phyloP scores from a whole-genome alignment of 2,797 vertebrate genomes.

The Dendrocincla tyrannina region DNA sequence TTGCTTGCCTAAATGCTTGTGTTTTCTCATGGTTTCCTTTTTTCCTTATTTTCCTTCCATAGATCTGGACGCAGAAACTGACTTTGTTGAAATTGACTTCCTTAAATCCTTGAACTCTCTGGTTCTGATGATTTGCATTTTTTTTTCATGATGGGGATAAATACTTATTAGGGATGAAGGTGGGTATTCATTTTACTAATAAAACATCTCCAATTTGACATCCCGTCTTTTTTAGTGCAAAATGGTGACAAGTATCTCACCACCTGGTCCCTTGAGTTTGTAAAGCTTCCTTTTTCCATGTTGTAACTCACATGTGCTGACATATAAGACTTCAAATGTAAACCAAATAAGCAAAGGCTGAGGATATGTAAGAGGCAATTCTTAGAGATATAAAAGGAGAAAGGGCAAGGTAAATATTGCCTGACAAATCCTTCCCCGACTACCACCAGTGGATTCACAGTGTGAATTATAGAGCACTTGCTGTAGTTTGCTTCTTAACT shows the following conservation, averaged over 20 bases:
- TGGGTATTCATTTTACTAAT: neutral
- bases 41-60: neutral
- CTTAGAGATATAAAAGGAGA: neutral
- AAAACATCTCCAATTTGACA: neutral
- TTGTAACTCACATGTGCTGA: neutral
- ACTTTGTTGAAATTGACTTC: neutral
- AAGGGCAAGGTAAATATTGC: neutral
- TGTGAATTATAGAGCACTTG: neutral
- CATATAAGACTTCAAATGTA: neutral
- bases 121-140: neutral
- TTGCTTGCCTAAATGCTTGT: neutral
- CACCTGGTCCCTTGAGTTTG: neutral
- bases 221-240: neutral
- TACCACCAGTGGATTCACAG: neutral
- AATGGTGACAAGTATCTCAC: neutral
- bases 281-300: neutral
- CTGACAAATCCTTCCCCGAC: neutral
- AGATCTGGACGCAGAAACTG: neutral
- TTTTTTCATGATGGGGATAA: neutral
- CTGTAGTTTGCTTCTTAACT: neutral
- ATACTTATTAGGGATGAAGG: neutral
- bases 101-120: neutral
- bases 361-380: neutral
- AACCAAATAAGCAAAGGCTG: neutral
- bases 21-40: neutral